Conservation (phyloP, 2,797 vertebrate species). For the Microhierax caerulescens region DNA sequence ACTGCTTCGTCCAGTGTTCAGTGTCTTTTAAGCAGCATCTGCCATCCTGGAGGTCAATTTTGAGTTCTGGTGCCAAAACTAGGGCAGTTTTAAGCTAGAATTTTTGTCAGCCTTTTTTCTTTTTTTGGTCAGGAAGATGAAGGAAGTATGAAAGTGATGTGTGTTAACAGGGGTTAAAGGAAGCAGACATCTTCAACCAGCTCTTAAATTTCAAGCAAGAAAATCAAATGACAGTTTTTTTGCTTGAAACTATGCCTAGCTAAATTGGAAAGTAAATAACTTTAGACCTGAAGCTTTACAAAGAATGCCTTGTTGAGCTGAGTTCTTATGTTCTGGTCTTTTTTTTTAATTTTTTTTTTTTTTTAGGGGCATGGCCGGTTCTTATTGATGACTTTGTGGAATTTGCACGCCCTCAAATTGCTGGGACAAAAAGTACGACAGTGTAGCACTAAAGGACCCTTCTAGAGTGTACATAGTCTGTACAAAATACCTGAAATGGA, state of each 20-base stretch:
- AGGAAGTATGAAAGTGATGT: background rate
- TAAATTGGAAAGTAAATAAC: background rate
- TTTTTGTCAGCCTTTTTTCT: background rate
- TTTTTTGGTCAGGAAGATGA: background rate
- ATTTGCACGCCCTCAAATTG: conserved; percentile 96
- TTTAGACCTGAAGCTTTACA: background rate
- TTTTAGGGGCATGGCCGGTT: conserved; percentile 93
- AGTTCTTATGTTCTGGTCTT: background rate
- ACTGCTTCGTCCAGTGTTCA: background rate
- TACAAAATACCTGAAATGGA: conserved; percentile 81
- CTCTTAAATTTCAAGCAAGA: background rate
- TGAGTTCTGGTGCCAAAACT: background rate
- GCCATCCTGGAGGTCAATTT: background rate
- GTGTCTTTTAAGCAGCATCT: rapidly evolving
- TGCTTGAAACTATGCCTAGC: background rate
- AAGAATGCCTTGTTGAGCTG: background rate
- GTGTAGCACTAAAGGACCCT: conserved; percentile 86
- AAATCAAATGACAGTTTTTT: background rate
- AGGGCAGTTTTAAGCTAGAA: background rate
- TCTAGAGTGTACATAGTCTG: conserved; percentile 84
- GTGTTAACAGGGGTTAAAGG: background rate
- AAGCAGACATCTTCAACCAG: background rate
- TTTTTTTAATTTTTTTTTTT: background rate
- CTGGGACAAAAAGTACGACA: conserved; percentile 95
- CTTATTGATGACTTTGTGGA: conserved; percentile 99